Conservation (phyloP, 2,113 vertebrate genomes). For the Vombatus ursinus region DNA sequence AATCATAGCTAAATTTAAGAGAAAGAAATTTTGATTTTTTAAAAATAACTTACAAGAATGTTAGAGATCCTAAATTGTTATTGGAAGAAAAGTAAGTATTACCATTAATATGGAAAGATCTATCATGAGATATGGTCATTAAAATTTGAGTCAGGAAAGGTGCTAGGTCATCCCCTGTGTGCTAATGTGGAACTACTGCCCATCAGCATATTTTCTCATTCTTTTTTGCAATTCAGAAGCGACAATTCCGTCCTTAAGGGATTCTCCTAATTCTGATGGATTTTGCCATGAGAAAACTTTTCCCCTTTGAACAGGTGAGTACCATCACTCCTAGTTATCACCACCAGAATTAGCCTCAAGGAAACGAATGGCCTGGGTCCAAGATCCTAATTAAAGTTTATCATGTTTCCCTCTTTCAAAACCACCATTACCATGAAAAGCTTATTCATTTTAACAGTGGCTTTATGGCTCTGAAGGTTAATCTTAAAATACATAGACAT, state of each 20-base stretch:
- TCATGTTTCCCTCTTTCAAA: conserved; percentile 1
- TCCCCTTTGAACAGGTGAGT: neutral
- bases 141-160: neutral
- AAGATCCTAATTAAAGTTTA: neutral
- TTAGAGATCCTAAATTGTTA: neutral
- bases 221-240: neutral
- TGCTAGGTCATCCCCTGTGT: neutral
- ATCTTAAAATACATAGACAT: neutral
- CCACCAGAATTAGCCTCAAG: neutral
- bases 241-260: neutral
- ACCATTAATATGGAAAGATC: neutral
- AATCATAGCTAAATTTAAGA: neutral
- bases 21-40: neutral
- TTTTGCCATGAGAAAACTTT: neutral
- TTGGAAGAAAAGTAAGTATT: neutral
- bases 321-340: neutral
- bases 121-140: neutral
- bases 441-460: neutral
- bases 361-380: neutral
- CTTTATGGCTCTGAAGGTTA: neutral
- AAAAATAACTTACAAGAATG: neutral
- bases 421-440: neutral
- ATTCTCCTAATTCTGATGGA: neutral
- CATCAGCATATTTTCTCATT: neutral
- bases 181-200: neutral